Evolutionary conservation across 2,113 vertebrate genomes (phyloP).

Genomic region (Pluvialis apricaria): DNA sequence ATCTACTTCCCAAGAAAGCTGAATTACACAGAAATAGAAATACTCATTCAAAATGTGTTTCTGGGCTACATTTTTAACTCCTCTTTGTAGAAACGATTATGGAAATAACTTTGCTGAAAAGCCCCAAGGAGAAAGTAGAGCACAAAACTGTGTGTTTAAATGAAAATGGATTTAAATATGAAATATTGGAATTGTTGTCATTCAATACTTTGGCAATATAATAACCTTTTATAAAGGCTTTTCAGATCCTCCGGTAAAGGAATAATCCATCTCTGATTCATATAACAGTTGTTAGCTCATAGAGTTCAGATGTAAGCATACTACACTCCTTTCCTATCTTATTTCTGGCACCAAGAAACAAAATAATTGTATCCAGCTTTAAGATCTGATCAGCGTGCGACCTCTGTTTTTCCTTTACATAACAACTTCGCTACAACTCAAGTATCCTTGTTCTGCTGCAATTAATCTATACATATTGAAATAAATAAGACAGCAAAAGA

Average conservation of each 20-base stretch:
- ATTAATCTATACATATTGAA: not conserved
- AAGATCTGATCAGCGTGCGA: not conserved
- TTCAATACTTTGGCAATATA: slow-evolving; percentile 56
- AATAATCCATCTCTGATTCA: slow-evolving; percentile 39
- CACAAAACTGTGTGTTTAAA: slow-evolving; percentile 54
- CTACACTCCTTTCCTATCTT: not conserved
- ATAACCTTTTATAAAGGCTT: slow-evolving; percentile 53
- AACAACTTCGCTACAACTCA: not conserved
- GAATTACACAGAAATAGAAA: slow-evolving; percentile 53
- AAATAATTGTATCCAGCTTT: not conserved
- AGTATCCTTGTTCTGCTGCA: not conserved
- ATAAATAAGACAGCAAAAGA: not conserved
- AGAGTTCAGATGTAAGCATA: not conserved
- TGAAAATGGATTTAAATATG: slow-evolving; percentile 67
- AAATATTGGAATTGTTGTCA: slow-evolving; percentile 58
- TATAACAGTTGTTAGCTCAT: slow-evolving; percentile 7
- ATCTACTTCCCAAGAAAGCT: slow-evolving; percentile 48
- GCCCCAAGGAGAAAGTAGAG: slow-evolving; percentile 45
- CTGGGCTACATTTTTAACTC: slow-evolving; percentile 56
- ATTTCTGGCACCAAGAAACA: not conserved
- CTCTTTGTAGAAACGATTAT: slow-evolving; percentile 58
- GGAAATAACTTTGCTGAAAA: slow-evolving; percentile 60
- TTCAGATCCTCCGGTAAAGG: not conserved
- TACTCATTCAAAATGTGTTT: slow-evolving; percentile 44
- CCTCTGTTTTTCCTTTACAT: not conserved